Evolutionary conservation across 2,113 vertebrate species (phyloP), one percentile per base, ranked within the genome.

Genomic region (Passer montanus): DNA sequence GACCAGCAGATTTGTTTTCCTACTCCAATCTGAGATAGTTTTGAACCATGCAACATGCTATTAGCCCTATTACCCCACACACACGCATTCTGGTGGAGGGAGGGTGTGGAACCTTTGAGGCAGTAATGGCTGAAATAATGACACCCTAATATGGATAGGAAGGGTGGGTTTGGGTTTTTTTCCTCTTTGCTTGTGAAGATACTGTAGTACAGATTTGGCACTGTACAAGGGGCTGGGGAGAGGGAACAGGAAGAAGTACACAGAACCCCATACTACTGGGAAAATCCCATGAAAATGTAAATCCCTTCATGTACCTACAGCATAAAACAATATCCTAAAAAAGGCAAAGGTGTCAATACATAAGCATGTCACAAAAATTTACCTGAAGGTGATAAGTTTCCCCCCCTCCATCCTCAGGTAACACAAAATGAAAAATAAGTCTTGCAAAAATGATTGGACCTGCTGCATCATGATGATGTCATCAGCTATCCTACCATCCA

Each of bases 181-280:
- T 67, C 56, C 56, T 28, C 52, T 53, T 70, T 68, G 76, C 20
- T 75, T 63, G 13, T 31, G 53, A 82, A 72, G 15, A 72, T 10
- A 15, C 23, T 39, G 44, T 18, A 63, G 55, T 15, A 60, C 4
- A 58, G 35, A 82, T 68, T 28, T 75, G 39, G 31, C 31, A 18
- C 22, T 0, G 3, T 27, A 76, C 4, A 2, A 1, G 1, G 9
- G 26, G 21, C 26, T 64, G 17, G 13, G 37, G 11, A 64, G 5
- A 23, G 27, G 7, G 10, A 49, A 20, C 3, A 49, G 41, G 31
- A 56, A 50, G 7, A 75, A 69, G 15, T 3, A 11, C 28, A 0
- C 0, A 2, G 15, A 33, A 64, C 14, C 15, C 30, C 2, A 0
- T 23, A 9, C 6, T 74, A 4, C 2, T 41, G 19, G 28, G 2